These are phyloP conservation scores for Beaufortia kweichowensis DNA, from an alignment of 2,113 vertebrate genomes.

Conservation along the genomic window DNA sequence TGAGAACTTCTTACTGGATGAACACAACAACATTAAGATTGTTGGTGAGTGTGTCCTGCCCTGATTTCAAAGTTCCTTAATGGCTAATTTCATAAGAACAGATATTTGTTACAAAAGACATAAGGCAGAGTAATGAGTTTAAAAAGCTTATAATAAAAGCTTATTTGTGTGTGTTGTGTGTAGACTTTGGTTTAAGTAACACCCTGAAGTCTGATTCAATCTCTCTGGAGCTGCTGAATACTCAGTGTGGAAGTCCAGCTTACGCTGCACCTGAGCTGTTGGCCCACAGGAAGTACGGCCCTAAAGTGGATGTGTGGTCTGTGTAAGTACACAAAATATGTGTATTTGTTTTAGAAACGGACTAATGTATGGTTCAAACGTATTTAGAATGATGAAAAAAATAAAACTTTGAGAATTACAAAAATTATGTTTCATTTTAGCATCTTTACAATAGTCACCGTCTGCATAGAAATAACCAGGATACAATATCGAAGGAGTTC, in stretches of 20 bases:
- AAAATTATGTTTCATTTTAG: no score
- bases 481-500: no score
- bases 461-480: no score
- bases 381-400: no score
- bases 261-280: constrained; percentile 83
- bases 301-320: constrained; percentile 87
- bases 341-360: constrained; percentile 2
- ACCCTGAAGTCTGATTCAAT: constrained; percentile 75
- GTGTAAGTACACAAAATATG: constrained; percentile 70
- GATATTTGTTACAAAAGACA: no score
- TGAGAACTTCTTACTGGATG: constrained; percentile 86
- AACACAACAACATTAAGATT: constrained; percentile 86
- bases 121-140: neutral
- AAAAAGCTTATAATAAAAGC: no score
- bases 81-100: no score
- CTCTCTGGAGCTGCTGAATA: constrained; percentile 80
- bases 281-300: constrained; percentile 82
- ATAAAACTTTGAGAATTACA: no score
- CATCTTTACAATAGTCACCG: no score
- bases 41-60: constrained; percentile 69
- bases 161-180: constrained; percentile 24
- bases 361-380: no score
- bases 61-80: no score
- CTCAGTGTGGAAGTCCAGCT: constrained; percentile 82
- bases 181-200: constrained; percentile 88